phyloP scores from a whole-genome alignment of 2,797 vertebrate genomes.

The Pseudochromis fuscus region DNA sequence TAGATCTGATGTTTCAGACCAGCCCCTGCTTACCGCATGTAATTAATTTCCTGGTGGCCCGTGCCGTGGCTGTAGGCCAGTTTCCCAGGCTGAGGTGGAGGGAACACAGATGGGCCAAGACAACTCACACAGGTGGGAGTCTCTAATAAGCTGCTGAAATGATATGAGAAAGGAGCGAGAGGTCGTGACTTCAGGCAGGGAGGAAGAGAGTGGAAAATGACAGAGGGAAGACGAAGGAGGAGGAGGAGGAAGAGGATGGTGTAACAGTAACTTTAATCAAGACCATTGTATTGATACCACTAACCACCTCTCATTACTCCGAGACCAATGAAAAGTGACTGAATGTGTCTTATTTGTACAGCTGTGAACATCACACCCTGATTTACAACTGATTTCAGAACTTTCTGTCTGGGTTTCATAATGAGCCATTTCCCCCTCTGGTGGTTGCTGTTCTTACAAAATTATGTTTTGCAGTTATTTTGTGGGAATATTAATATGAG shows the following conservation, averaged over 20 bases:
- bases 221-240: background rate
- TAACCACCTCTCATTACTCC: background rate
- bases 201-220: slow-evolving; percentile 11
- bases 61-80: slow-evolving; percentile 54
- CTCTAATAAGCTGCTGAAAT: slow-evolving; percentile 68
- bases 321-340: too few species aligned
- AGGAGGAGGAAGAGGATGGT: too few species aligned
- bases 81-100: slow-evolving; percentile 40
- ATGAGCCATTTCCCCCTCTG: slow-evolving; percentile 8
- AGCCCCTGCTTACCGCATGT: slow-evolving; percentile 19
- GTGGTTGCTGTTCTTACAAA: slow-evolving; percentile 22
- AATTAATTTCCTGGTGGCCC: slow-evolving; percentile 66
- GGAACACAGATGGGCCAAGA: slow-evolving; percentile 69
- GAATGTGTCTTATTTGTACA: too few species aligned
- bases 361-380: background rate
- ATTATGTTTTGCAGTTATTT: slow-evolving; percentile 28
- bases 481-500: slow-evolving; percentile 24
- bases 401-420: slow-evolving; percentile 8
- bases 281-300: background rate
- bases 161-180: slow-evolving; percentile 42
- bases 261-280: background rate
- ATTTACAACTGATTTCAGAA: slow-evolving; percentile 16
- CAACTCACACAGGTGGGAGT: slow-evolving; percentile 67
- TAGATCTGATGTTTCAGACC: slow-evolving; percentile 2
- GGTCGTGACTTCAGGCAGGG: slow-evolving; percentile 41